Conservation (phyloP, 2,888 invertebrate genomes). For the Chloroclystis v-ata region DNA sequence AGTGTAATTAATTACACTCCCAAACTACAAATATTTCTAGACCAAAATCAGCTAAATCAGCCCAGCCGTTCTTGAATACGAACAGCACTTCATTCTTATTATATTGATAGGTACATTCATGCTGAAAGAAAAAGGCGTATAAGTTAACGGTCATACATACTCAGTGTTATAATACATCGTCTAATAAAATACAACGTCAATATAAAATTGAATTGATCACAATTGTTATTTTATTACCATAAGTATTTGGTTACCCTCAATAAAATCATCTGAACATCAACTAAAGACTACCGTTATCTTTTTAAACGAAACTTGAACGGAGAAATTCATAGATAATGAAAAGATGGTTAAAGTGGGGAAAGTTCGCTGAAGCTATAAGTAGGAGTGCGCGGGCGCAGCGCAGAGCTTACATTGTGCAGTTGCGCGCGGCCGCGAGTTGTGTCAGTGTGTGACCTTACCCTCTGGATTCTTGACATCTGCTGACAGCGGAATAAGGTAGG, state of each 20-base stretch:
- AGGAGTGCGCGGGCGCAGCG: conserved; percentile 51
- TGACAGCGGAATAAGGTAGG: conserved; percentile 30
- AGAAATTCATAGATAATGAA: conserved; percentile 42
- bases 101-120: too few relatives aligned
- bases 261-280: not conserved
- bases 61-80: too few relatives aligned
- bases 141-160: too few relatives aligned
- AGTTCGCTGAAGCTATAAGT: conserved; percentile 72
- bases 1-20: too few relatives aligned
- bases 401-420: conserved; percentile 53
- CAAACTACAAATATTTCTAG: too few relatives aligned
- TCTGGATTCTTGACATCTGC: conserved; percentile 19
- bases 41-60: too few relatives aligned
- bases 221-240: too few relatives aligned
- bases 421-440: conserved; percentile 38
- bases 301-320: conserved; percentile 30
- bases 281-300: not conserved
- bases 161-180: too few relatives aligned
- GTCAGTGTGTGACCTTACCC: conserved; percentile 34
- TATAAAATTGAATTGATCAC: too few relatives aligned
- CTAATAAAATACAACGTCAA: too few relatives aligned
- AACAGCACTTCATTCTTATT: too few relatives aligned
- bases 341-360: conserved; percentile 65
- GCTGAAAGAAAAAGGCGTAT: too few relatives aligned
- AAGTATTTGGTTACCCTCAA: not conserved